These are phyloP conservation scores for Liparis tanakae DNA, from an alignment of 2,797 vertebrate genomes.

Conservation along the genomic window DNA sequence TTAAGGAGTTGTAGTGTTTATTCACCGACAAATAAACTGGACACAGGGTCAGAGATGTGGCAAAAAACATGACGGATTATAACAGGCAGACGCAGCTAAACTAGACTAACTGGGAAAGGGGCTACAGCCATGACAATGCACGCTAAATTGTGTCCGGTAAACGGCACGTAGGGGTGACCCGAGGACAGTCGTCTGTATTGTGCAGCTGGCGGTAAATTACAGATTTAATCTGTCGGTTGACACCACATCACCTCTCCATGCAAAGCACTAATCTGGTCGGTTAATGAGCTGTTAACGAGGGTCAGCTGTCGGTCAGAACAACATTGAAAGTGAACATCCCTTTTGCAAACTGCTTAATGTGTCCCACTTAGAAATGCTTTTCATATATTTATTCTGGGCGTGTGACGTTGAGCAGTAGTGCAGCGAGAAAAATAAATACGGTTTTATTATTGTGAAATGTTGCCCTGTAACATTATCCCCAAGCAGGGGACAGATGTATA, in stretches of 20 bases:
- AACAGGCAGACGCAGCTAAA: too few relatives aligned
- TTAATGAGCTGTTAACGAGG: neutral
- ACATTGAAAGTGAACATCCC: neutral
- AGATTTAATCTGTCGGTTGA: neutral
- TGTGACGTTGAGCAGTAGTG: conserved; percentile 7
- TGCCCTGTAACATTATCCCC: conserved; percentile 8
- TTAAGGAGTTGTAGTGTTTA: too few relatives aligned
- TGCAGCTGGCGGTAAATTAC: neutral
- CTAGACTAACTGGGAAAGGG: too few relatives aligned
- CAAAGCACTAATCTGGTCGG: neutral
- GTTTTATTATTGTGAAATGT: conserved; percentile 20
- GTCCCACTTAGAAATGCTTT: conserved; percentile 5
- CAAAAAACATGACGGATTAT: neutral
- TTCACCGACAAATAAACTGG: neutral
- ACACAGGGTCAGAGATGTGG: neutral
- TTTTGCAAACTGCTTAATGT: neutral
- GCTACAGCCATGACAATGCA: neutral
- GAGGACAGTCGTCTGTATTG: neutral
- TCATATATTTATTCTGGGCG: conserved; percentile 6
- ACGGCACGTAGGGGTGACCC: neutral
- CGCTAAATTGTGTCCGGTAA: neutral
- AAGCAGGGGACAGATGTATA: conserved; percentile 7
- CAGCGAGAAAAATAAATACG: neutral
- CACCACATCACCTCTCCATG: neutral
- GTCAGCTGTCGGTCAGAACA: neutral